These are phyloP conservation scores for Sebastes miniatus DNA, from an alignment of 2,797 vertebrate genomes.

Conservation along the genomic window DNA sequence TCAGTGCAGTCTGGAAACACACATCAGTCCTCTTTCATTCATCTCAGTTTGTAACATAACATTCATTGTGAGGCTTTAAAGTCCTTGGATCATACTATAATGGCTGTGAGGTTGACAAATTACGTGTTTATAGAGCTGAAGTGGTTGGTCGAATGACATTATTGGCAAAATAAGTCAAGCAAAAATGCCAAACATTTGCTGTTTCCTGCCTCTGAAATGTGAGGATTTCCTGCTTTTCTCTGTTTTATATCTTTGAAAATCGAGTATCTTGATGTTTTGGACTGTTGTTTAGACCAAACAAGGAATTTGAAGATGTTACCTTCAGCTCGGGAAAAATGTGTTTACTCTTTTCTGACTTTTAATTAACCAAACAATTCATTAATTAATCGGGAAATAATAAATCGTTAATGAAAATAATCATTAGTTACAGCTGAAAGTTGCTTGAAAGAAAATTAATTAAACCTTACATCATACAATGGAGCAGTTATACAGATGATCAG, in stretches of 20 bases:
- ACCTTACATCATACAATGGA: background rate
- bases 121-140: background rate
- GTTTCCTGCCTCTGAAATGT: background rate
- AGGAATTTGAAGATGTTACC: background rate
- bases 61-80: background rate
- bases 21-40: background rate
- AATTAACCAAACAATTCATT: background rate
- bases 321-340: background rate
- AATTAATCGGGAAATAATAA: background rate
- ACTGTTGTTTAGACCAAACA: background rate
- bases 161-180: background rate
- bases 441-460: background rate
- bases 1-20: background rate
- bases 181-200: background rate
- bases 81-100: background rate
- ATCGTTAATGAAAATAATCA: background rate
- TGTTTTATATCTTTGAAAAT: background rate
- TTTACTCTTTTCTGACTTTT: background rate
- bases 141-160: background rate
- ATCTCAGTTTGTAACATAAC: background rate
- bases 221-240: background rate
- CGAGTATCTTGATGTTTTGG: rapidly evolving
- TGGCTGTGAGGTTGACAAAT: background rate
- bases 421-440: background rate
- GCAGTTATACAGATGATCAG: background rate